Evolutionary conservation across 2,113 vertebrate species (phyloP), one percentile per base, ranked within the genome.

Genomic region (Monarcha castaneiventris): DNA sequence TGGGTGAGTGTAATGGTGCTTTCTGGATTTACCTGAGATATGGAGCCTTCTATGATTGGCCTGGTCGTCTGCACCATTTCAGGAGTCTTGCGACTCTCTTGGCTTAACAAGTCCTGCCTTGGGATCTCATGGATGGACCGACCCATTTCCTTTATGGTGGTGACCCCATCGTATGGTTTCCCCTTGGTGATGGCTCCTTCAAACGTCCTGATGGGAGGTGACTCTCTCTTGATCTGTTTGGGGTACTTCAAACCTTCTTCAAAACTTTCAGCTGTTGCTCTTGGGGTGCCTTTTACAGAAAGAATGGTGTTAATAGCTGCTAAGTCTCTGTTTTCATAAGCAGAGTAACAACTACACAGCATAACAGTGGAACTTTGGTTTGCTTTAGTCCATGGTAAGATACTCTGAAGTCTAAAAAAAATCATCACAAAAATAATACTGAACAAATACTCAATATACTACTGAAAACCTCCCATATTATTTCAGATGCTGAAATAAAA

Each of bases 61-160:
- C 98, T 97, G 35, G 93, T 68, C 4, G 97, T 98, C 95, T 98
- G 98, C 35, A 98, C 97, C 59, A 99, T 97, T 71, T 99, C 99
- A 17, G 99, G 99, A 79, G 99, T 99, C 97, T 99, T 99, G 73
- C 99, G 98, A 89, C 97, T 98, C 89, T 99, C 99, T 95, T 99
- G 99, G 93, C 98, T 98, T 25, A 98, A 35, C 39, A 98, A 97
- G 64, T 99, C 99, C 97, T 99, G 99, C 30, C 99, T 97, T n/a
- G 99, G 99, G 86, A 99, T 99, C 97, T 99, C 99, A 4, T 99
- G 99, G 97, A 99, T 99, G 54, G 99, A 99, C 58, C 99, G 99
- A 11, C 99, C 99, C 98, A 99, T 99, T 94, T 99, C 99, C 96
- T 99, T 99, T 86, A 99, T 99, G 54, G 99, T 99, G 92, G 99